Conservation (phyloP, 2,888 invertebrate species). For the Dicyrtoma fusca region DNA sequence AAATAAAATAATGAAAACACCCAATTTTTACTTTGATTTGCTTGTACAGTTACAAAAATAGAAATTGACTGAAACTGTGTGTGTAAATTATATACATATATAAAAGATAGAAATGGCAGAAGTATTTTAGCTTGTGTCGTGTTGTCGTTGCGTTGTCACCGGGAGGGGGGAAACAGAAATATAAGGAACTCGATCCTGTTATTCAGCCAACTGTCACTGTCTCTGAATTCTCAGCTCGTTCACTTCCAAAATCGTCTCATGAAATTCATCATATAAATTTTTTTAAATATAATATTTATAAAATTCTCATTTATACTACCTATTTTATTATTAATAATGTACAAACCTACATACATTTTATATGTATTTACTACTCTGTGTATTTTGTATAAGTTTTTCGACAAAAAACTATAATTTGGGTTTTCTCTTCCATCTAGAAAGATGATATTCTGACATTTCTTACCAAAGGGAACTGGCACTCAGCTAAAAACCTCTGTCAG, state of each 20-base stretch:
- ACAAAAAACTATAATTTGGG: slow-evolving; percentile 48
- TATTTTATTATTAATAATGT: slow-evolving; percentile 4
- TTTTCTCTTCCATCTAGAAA: slow-evolving; percentile 53
- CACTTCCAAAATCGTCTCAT: slow-evolving; percentile 20
- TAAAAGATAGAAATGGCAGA: slow-evolving; percentile 27
- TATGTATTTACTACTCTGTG: neutral
- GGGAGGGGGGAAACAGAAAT: slow-evolving; percentile 27
- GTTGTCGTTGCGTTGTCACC: slow-evolving; percentile 16
- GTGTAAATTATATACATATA: too few species aligned
- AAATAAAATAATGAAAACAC: slow-evolving; percentile 28
- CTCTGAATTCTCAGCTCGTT: slow-evolving; percentile 18
- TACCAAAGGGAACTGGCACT: too few species aligned
- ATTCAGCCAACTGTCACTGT: too few species aligned
- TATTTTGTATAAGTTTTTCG: slow-evolving; percentile 5
- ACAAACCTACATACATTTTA: slow-evolving; percentile 1
- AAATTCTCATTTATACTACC: too few species aligned
- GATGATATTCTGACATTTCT: slow-evolving; percentile 54
- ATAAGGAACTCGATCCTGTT: slow-evolving; percentile 22
- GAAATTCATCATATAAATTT: slow-evolving; percentile 3
- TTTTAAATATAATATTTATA: neutral
- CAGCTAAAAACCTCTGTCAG: too few species aligned
- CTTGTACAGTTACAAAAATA: slow-evolving; percentile 9
- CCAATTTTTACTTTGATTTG: slow-evolving; percentile 26
- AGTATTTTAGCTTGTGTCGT: slow-evolving; percentile 17
- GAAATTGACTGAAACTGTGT: slow-evolving; percentile 26